phyloP scores from a whole-genome alignment of 2,113 vertebrate species.

The Lampris megalopsis region DNA sequence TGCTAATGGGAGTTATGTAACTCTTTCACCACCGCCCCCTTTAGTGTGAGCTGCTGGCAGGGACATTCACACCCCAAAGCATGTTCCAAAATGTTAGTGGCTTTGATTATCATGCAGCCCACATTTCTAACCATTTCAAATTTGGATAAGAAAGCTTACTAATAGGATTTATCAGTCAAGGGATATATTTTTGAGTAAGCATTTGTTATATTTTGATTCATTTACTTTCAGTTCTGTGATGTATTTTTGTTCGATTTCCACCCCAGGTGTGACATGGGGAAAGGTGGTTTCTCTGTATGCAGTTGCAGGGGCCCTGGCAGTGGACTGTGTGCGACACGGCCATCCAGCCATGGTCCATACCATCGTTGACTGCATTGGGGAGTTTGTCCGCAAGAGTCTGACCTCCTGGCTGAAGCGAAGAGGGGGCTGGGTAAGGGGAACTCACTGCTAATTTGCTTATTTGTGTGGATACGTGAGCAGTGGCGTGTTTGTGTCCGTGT shows the following conservation, averaged over 20 bases:
- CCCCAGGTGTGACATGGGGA: constrained; percentile 93
- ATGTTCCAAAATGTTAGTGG: background rate
- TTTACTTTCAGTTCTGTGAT: background rate
- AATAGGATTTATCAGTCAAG: too few relatives aligned
- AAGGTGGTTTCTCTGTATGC: constrained; percentile 95
- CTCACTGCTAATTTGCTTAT: background rate
- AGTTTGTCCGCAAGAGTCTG: constrained; percentile 95
- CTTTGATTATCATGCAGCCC: background rate
- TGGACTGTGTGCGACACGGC: constrained; percentile 93
- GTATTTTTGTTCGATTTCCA: constrained; percentile 19
- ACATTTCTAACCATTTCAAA: background rate
- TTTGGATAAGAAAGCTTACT: too few relatives aligned
- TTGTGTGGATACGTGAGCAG: background rate
- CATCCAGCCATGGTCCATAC: constrained; percentile 92
- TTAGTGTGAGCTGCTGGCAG: constrained; percentile 29
- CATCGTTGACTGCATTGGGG: constrained; percentile 96
- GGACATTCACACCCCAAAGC: background rate
- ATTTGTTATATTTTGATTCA: background rate
- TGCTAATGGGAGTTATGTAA: constrained; percentile 42
- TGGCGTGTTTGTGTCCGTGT: background rate
- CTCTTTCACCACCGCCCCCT: constrained; percentile 9
- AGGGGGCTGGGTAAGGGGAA: constrained; percentile 93
- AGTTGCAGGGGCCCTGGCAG: constrained; percentile 91
- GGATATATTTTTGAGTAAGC: background rate
- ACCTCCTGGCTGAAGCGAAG: constrained; percentile 89